phyloP scores from a whole-genome alignment of 2,888 invertebrate genomes.

The Anagyrus pseudococci region DNA sequence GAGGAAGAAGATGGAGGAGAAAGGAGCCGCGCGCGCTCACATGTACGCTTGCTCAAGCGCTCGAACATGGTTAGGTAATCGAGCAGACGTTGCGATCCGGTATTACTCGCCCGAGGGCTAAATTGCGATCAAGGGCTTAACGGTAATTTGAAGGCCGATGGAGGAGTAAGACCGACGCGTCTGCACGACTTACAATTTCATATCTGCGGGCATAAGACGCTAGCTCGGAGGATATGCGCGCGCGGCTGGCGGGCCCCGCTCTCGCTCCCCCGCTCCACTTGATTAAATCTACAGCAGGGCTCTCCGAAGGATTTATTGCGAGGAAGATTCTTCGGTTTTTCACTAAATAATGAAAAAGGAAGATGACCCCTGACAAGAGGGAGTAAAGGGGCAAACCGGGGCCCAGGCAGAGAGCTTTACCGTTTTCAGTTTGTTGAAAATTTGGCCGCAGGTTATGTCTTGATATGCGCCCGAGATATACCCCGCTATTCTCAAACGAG shows the following conservation, averaged over 20 bases:
- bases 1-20: not conserved
- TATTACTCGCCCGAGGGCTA: constrained; percentile 54
- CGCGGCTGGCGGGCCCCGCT: not conserved
- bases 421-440: constrained; percentile 5
- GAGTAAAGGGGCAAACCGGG: not conserved
- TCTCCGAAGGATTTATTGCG: constrained; percentile 19
- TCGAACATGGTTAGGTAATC: constrained; percentile 50
- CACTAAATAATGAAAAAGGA: constrained; percentile 10
- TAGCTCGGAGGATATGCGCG: too few species aligned
- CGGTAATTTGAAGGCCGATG: constrained; percentile 58
- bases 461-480: not conserved
- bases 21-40: too few species aligned
- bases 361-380: not conserved
- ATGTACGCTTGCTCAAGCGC: too few species aligned
- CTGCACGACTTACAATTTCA: constrained; percentile 32
- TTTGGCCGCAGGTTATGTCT: not conserved
- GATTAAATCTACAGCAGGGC: constrained; percentile 28
- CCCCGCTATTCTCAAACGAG: too few species aligned
- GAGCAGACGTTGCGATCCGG: constrained; percentile 51
- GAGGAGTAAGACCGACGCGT: constrained; percentile 44
- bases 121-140: constrained; percentile 60
- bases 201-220: constrained; percentile 7
- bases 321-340: constrained; percentile 18
- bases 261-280: not conserved
- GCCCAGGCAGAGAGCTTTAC: not conserved